These are phyloP conservation scores for Argentina silus DNA, from an alignment of 2,797 vertebrate genomes.

Conservation along the genomic window DNA sequence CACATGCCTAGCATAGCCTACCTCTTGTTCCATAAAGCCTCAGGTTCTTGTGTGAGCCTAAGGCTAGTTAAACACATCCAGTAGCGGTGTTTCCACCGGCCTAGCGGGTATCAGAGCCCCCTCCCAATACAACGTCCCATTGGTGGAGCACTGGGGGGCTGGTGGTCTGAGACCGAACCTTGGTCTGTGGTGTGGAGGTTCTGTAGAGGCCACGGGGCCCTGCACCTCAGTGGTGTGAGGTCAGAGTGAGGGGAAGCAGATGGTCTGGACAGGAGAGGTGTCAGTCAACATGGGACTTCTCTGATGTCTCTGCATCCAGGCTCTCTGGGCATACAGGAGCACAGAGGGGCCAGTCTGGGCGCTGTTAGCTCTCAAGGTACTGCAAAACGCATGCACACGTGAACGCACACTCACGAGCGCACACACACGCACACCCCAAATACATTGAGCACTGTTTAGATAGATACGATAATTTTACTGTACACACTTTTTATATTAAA, in stretches of 20 bases:
- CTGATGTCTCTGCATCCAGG: neutral
- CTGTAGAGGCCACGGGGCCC: neutral
- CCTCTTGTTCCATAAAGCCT: neutral
- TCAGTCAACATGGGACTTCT: neutral
- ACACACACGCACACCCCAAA: neutral
- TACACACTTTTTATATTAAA: neutral
- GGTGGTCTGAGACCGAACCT: neutral
- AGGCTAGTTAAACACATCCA: too few species aligned
- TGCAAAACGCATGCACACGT: neutral
- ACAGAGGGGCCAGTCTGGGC: neutral
- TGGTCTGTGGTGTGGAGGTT: neutral
- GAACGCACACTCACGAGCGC: neutral
- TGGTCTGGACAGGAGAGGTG: neutral
- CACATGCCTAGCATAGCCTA: slow-evolving; percentile 2
- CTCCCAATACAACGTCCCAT: neutral
- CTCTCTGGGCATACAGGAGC: neutral
- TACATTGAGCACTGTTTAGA: neutral
- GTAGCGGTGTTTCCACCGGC: too few species aligned
- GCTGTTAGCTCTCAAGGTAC: neutral
- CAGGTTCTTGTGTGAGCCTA: slow-evolving; percentile 5
- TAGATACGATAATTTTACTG: neutral
- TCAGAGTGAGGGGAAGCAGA: neutral
- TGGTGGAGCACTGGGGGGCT: neutral
- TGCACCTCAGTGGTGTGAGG: neutral
- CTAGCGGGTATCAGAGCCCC: neutral